Conservation (phyloP, 2,888 invertebrate genomes). For the Folsomia manolachei region DNA sequence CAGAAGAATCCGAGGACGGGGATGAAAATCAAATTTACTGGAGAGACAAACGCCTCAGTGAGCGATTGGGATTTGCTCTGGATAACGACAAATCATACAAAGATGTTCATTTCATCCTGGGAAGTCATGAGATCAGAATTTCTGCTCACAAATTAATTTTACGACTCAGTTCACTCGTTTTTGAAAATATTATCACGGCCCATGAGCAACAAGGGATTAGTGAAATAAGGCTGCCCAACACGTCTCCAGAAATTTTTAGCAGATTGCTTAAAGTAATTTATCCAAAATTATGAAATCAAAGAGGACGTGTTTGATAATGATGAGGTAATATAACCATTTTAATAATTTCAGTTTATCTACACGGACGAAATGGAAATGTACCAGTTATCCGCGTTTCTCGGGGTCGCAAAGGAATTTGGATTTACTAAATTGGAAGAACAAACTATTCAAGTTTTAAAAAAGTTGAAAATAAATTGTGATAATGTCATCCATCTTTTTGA, state of each 20-base stretch:
- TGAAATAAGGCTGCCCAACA: constrained; percentile 11
- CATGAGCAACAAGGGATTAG: background rate
- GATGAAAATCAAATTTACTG: constrained; percentile 3
- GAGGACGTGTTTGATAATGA: background rate
- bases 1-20: background rate
- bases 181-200: constrained; percentile 13
- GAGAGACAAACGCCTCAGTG: constrained; percentile 10
- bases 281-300: background rate
- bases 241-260: background rate
- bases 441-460: constrained; percentile 1
- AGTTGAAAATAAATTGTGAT: background rate
- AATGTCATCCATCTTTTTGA: constrained; percentile 3
- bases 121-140: background rate
- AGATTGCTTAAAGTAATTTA: constrained; percentile 9
- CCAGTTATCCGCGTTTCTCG: constrained; percentile 2
- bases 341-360: constrained; percentile 8
- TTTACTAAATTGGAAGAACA: background rate
- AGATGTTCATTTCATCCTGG: constrained; percentile 9
- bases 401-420: constrained; percentile 13
- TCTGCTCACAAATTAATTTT: constrained; percentile 14
- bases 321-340: background rate
- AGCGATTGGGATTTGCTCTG: constrained; percentile 15
- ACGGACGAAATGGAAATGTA: constrained; percentile 16
- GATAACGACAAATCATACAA: constrained; percentile 3
- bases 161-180: constrained; percentile 13